Evolutionary conservation across 1,140 invertebrate genomes (phyloP).

Genomic region (Trichonephila inaurata): DNA sequence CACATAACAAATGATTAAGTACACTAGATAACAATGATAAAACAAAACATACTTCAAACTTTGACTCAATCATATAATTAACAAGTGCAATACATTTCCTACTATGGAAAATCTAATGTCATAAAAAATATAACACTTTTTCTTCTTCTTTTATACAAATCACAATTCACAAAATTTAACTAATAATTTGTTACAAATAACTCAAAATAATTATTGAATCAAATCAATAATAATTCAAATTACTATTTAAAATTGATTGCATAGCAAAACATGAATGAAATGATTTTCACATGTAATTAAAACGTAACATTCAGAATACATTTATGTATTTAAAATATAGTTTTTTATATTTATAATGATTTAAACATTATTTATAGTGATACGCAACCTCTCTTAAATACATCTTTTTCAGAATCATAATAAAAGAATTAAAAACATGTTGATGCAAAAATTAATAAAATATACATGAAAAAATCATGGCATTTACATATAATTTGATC

Average conservation of each 20-base stretch:
- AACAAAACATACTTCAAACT: neutral
- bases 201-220: neutral
- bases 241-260: no score
- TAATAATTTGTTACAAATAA: neutral
- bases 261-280: no score
- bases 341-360: no score
- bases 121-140: neutral
- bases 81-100: neutral
- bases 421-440: no score
- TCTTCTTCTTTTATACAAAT: neutral
- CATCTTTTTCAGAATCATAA: no score
- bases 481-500: constrained; percentile 32
- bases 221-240: no score
- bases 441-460: no score
- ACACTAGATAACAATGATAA: neutral
- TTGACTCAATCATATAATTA: neutral
- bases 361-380: no score
- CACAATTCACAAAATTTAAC: neutral
- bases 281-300: no score
- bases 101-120: neutral
- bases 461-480: constrained; percentile 3
- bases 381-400: no score
- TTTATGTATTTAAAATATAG: no score
- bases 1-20: constrained; percentile 13
- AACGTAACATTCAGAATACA: no score